Conservation (phyloP, 2,797 vertebrate species). For the Sebastes miniatus region DNA sequence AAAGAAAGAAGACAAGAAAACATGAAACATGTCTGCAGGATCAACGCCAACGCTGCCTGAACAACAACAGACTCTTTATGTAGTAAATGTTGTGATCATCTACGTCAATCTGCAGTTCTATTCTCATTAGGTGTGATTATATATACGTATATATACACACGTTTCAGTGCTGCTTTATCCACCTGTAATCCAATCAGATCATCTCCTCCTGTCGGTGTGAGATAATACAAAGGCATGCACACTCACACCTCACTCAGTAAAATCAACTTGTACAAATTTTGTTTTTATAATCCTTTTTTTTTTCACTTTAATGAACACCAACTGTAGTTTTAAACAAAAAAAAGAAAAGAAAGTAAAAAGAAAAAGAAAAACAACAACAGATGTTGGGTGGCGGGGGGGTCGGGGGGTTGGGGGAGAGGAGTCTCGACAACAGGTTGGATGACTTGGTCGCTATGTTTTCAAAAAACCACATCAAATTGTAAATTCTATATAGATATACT, state of each 20-base stretch:
- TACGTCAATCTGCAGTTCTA: slow-evolving; percentile 17
- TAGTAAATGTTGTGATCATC: background rate
- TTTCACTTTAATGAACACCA: slow-evolving; percentile 89
- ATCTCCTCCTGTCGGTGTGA: background rate
- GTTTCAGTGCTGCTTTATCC: slow-evolving; percentile 19
- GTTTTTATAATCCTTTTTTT: slow-evolving; percentile 68
- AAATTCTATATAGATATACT: slow-evolving; percentile 78
- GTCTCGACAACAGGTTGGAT: slow-evolving; percentile 81
- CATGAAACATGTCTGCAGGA: background rate
- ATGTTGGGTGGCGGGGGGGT: slow-evolving; percentile 70
- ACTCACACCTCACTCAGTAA: slow-evolving; percentile 40
- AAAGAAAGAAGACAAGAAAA: slow-evolving; percentile 11
- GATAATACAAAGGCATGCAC: slow-evolving; percentile 22
- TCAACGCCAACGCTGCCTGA: background rate
- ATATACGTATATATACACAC: slow-evolving; percentile 7
- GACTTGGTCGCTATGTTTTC: slow-evolving; percentile 78
- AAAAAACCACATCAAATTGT: slow-evolving; percentile 86
- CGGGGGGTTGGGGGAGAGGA: slow-evolving; percentile 73
- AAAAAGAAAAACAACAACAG: slow-evolving; percentile 71
- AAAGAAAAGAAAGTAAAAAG: slow-evolving; percentile 78
- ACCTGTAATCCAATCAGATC: slow-evolving; percentile 13
- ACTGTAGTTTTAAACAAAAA: slow-evolving; percentile 84
- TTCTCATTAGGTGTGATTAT: slow-evolving; percentile 8
- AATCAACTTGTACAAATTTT: slow-evolving; percentile 65
- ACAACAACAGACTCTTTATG: background rate